These are phyloP conservation scores for Drosophila vallismaia DNA, from an alignment of 2,888 invertebrate genomes.

Conservation along the genomic window DNA sequence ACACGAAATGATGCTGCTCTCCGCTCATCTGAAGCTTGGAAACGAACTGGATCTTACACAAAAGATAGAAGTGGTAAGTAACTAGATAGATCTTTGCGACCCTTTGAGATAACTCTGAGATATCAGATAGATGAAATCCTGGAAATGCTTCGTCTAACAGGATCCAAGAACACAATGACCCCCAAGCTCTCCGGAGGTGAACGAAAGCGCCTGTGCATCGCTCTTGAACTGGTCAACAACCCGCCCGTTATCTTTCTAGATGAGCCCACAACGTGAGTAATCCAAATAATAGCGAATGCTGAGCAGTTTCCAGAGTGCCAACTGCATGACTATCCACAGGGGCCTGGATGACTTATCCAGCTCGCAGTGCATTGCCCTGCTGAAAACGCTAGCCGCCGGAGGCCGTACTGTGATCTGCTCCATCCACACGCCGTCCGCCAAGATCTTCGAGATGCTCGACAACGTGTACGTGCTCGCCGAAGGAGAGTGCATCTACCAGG, in stretches of 20 bases:
- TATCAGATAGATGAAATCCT: conserved; percentile 93
- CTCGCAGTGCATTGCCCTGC: conserved; percentile 92
- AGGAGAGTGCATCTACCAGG: conserved; percentile 96
- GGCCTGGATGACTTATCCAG: conserved; percentile 96
- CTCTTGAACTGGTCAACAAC: conserved; percentile 95
- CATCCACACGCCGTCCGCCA: conserved; percentile 97
- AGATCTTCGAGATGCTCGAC: conserved; percentile 95
- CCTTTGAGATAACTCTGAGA: too few relatives aligned
- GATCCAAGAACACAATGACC: conserved; percentile 89
- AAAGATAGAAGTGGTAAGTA: conserved; percentile 89
- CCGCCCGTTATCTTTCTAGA: conserved; percentile 97
- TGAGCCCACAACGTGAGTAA: conserved; percentile 95
- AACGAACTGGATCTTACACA: conserved; percentile 86
- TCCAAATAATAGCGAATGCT: background rate
- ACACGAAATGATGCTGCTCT: conserved; percentile 93
- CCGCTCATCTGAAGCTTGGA: conserved; percentile 95
- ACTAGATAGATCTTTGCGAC: too few relatives aligned
- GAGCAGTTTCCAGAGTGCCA: background rate
- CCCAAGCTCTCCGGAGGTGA: conserved; percentile 95
- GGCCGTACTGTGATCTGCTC: conserved; percentile 97
- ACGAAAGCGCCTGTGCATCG: conserved; percentile 95
- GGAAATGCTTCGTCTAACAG: conserved; percentile 90
- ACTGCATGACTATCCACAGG: conserved; percentile 83
- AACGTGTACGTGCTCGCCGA: conserved; percentile 94
- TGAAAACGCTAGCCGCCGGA: conserved; percentile 92